These are phyloP conservation scores for Cryptus armator DNA, from an alignment of 2,888 invertebrate genomes.

Conservation along the genomic window DNA sequence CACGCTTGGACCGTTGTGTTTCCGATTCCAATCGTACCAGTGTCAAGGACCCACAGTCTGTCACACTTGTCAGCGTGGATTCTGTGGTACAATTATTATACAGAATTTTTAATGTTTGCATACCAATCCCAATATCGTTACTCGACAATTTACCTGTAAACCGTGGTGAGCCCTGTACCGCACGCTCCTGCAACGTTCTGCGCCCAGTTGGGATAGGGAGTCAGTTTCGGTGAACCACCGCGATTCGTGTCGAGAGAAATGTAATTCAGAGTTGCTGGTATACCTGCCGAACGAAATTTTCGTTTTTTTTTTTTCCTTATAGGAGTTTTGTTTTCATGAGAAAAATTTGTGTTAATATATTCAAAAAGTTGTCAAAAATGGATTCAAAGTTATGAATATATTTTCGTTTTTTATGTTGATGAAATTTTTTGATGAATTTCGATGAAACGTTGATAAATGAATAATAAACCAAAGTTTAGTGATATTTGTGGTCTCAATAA, in stretches of 20 bases:
- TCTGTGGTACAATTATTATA: conserved; percentile 81
- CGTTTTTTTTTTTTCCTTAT: background rate
- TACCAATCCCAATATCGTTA: background rate
- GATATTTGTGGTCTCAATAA: no score
- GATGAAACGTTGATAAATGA: no score
- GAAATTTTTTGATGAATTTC: no score
- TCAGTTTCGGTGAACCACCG: conserved; percentile 91
- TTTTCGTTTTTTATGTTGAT: no score
- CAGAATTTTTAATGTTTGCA: background rate
- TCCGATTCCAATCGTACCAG: conserved; percentile 93
- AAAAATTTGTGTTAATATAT: background rate
- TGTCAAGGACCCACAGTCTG: conserved; percentile 93
- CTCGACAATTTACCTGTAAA: conserved; percentile 86
- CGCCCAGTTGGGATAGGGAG: conserved; percentile 92
- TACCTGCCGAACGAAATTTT: conserved; percentile 86
- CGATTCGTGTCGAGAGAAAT: conserved; percentile 89
- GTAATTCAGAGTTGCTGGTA: conserved; percentile 93
- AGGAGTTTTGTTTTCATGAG: background rate
- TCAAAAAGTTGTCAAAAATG: no score
- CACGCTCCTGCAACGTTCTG: conserved; percentile 92
- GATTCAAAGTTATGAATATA: no score
- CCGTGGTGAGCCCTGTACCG: conserved; percentile 91
- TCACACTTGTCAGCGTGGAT: conserved; percentile 92
- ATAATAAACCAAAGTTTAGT: no score
- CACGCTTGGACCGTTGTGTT: conserved; percentile 92